These are phyloP conservation scores for Puntigrus tetrazona DNA, from an alignment of 2,113 vertebrate species.

Conservation along the genomic window DNA sequence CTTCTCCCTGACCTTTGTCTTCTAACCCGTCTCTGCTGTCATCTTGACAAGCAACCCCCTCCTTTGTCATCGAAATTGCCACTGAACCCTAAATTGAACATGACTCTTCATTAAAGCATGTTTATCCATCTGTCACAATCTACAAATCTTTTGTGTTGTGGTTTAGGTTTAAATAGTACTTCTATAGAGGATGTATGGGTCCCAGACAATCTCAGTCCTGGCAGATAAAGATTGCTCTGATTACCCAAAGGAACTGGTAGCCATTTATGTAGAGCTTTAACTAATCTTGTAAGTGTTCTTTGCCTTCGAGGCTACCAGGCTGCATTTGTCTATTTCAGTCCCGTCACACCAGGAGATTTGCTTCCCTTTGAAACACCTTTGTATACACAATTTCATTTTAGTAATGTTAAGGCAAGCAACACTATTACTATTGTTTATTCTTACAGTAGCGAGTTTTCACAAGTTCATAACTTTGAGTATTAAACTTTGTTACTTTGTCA, in stretches of 20 bases:
- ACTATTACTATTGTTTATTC: background rate
- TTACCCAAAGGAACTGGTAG: constrained; percentile 10
- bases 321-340: constrained; percentile 59
- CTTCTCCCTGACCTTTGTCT: constrained; percentile 2
- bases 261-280: constrained; percentile 27
- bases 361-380: background rate
- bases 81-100: constrained; percentile 11
- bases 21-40: background rate
- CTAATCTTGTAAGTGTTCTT: constrained; percentile 54
- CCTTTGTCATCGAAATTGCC: background rate
- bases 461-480: background rate
- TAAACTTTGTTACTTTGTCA: background rate
- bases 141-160: background rate
- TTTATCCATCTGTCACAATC: constrained; percentile 13
- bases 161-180: background rate
- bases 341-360: constrained; percentile 21
- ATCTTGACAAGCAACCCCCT: background rate
- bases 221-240: constrained; percentile 30
- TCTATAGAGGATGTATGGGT: background rate
- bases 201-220: constrained; percentile 13
- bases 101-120: constrained; percentile 10
- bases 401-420: background rate
- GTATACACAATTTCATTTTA: background rate
- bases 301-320: constrained; percentile 54
- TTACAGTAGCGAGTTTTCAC: background rate